Evolutionary conservation across 2,888 invertebrate genomes (phyloP), one percentile per base, ranked within the genome.

Genomic region (Limnephilus auricula): DNA sequence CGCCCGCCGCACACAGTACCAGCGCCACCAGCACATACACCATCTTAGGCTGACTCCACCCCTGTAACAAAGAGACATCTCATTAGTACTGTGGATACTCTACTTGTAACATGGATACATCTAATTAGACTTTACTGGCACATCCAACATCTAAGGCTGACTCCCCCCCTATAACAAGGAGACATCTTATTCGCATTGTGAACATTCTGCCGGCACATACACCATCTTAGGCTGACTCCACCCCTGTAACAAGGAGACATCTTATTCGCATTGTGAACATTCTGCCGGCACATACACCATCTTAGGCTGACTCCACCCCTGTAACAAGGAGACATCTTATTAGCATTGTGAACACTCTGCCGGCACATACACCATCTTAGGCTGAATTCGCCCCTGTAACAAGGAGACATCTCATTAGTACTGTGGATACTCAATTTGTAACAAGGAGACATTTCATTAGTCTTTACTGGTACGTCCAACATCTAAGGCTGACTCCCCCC

Each of bases 31-130:
- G 96, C 96, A 97, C 96, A 96, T 97, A 97, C 96, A 97, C 97
- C 97, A 97, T 97, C 97, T 97, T 97, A 97, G 97, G 97, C 97
- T 97, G 97, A 97, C 97, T 97, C 97, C 97, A 97, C 97, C 97
- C 97, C 97, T 97, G 95, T 88, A 95, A 96, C 94, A 89, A 89
- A 89, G 91, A 90, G 45, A 89, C 37, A 88, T 83, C 89, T 84
- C 13, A 13, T 80, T 32, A 80, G 80, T 97, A 96, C 96, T 97
- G 96, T 95, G 97, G 96, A 96, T 96, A 96, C 95, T 97, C 96
- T 95, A 97, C 96, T 97, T 97, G 95, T 89, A 95, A 96, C 94
- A 89, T 25, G 18, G 79, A 30, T 1, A 79, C 79, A 15, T 12
- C 30, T 79, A 15, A 25, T 79, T 31, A 31, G 30, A 18, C 95